phyloP scores from a whole-genome alignment of 2,113 vertebrate genomes.

The Agapornis roseicollis region DNA sequence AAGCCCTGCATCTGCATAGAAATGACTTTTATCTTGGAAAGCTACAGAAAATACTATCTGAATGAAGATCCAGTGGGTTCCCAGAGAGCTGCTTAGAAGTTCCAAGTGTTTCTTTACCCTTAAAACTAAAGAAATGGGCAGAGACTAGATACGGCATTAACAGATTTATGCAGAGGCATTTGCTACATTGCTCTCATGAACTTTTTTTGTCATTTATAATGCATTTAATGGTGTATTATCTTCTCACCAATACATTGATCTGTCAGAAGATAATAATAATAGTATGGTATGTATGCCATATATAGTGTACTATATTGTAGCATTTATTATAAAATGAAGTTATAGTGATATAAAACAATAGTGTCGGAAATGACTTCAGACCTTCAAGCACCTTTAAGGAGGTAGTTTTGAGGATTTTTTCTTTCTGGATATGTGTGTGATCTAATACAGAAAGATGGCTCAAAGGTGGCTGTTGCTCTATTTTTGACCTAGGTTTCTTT shows the following conservation, averaged over 20 bases:
- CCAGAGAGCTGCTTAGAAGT: neutral
- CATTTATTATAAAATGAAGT: neutral
- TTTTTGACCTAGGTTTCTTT: neutral
- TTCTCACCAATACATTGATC: neutral
- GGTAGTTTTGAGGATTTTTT: neutral
- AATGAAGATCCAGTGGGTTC: neutral
- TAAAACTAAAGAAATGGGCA: neutral
- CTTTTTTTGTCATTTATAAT: neutral
- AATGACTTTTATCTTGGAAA: neutral
- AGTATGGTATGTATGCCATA: neutral
- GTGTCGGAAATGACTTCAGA: neutral
- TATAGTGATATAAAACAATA: neutral
- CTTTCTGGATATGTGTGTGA: neutral
- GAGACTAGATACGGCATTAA: neutral
- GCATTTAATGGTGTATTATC: neutral
- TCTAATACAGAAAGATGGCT: neutral
- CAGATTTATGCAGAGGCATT: neutral
- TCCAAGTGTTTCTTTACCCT: neutral
- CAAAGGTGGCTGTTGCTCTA: neutral
- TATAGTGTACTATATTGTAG: neutral
- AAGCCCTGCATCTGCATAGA: neutral
- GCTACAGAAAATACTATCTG: neutral
- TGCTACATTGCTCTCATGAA: neutral
- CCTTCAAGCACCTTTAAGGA: neutral
- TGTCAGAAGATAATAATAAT: neutral